phyloP scores from a whole-genome alignment of 2,888 invertebrate species.

The Noctua janthina region DNA sequence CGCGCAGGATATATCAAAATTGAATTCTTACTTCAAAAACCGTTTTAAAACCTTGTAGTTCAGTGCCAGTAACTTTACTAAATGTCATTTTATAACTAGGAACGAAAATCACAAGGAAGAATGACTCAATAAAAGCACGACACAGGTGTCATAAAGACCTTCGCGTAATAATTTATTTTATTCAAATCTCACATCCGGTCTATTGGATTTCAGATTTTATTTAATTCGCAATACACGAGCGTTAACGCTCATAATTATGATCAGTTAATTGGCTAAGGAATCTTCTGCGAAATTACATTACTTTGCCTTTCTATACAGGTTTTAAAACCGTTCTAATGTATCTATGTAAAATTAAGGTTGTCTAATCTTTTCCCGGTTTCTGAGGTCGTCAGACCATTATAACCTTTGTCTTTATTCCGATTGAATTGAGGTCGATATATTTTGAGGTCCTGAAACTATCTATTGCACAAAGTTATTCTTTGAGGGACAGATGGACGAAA shows the following conservation, averaged over 20 bases:
- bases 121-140: neutral
- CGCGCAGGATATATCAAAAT: neutral
- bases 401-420: neutral
- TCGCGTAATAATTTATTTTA: conserved; percentile 22
- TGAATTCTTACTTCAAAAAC: neutral
- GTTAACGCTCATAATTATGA: conserved; percentile 10
- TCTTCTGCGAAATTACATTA: neutral
- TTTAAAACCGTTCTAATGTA: neutral
- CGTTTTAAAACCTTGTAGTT: neutral
- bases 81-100: neutral
- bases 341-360: neutral
- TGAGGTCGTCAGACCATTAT: neutral
- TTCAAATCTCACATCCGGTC: conserved; percentile 26
- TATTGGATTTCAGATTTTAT: conserved; percentile 23
- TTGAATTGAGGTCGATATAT: neutral
- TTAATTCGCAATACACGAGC: conserved; percentile 16
- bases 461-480: neutral
- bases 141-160: conserved; percentile 22
- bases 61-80: neutral
- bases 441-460: neutral
- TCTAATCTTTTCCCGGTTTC: neutral
- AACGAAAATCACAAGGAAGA: conserved; percentile 8
- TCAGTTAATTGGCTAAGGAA: conserved; percentile 19
- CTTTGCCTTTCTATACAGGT: conserved; percentile 27
- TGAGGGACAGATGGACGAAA: neutral